Evolutionary conservation across 2,888 invertebrate species (phyloP), one percentile per base, ranked within the genome.

Genomic region (Nemapogon koenigi): DNA sequence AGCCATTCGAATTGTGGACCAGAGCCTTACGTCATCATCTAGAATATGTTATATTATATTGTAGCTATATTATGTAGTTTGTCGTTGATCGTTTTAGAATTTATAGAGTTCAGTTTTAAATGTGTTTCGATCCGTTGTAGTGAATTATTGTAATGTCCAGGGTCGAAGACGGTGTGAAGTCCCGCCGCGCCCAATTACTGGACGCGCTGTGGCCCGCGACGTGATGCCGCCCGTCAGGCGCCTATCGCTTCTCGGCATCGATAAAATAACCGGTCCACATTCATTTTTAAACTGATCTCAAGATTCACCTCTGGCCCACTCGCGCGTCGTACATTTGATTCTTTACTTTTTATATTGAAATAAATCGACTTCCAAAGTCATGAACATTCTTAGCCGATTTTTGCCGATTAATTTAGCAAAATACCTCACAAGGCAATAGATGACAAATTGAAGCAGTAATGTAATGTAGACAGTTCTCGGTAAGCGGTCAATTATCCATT

Each of bases 171-270:
- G 67, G 76, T 76, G 76, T 76, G 75, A 76, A 76, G 73, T 76
- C 76, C 76, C 59, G 76, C 57, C 68, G 76, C 64, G 75, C 59
- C 72, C 76, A 76, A 76, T 76, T 76, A 76, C 66, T 67, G 59
- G 19, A 65, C 52, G 61, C 57, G 68, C 72, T 70, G 70, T 64
- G 73, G 71, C 65, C 69, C 69, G 55, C 65, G 52, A 18, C 33
- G 19, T 53, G 58, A 61, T 62, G 73, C 72, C 73, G 75, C 73
- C 73, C n/a, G n/a, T 55, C 55, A 7, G 60, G 62, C 62, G 62
- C 68, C 60, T 75, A 76, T 76, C 75, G 68, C 64, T 63, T 61
- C 69, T 66, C 61, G 70, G 71, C 73, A 78, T 78, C 76, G 71
- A 72, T 71, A 64, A 64, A 52, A 51, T 16, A 67, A 72, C 73